These are phyloP conservation scores for Piscicola geometra DNA, from an alignment of 2,888 invertebrate species.

Conservation along the genomic window DNA sequence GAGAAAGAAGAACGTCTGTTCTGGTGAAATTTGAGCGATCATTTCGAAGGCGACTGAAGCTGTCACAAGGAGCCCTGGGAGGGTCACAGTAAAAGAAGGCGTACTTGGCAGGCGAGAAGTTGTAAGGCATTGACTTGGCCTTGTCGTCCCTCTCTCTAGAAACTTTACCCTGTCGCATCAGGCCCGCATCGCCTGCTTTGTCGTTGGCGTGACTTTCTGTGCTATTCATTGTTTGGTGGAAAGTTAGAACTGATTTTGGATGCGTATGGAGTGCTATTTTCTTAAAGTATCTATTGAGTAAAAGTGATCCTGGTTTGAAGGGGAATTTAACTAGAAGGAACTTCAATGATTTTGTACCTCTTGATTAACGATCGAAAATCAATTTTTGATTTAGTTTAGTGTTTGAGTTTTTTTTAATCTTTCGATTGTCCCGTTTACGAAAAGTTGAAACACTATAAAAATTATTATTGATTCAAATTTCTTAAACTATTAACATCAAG, in stretches of 20 bases:
- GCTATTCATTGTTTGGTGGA: not conserved
- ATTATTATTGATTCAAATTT: constrained; percentile 5
- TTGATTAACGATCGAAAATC: not conserved
- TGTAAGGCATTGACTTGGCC: constrained; percentile 27
- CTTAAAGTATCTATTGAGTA: no score
- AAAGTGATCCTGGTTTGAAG: constrained; percentile 7
- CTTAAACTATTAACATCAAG: constrained; percentile 8
- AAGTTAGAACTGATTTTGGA: no score
- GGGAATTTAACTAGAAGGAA: not conserved
- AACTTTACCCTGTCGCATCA: constrained; percentile 2
- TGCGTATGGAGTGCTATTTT: no score
- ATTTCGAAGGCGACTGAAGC: not conserved
- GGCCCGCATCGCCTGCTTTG: not conserved
- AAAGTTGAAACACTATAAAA: not conserved
- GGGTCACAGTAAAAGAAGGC: constrained; percentile 29
- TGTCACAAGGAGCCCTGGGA: constrained; percentile 1
- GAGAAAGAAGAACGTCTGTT: constrained; percentile 30
- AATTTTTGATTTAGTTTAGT: not conserved
- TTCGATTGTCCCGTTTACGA: not conserved
- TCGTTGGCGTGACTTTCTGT: not conserved
- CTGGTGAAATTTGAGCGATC: constrained; percentile 22
- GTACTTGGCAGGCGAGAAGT: constrained; percentile 32
- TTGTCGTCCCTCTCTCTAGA: not conserved
- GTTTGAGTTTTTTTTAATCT: not conserved
- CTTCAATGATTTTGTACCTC: not conserved